phyloP scores from a whole-genome alignment of 30 jellyfish, hydroid and myxozoan species.

The Hydra vulgaris region DNA sequence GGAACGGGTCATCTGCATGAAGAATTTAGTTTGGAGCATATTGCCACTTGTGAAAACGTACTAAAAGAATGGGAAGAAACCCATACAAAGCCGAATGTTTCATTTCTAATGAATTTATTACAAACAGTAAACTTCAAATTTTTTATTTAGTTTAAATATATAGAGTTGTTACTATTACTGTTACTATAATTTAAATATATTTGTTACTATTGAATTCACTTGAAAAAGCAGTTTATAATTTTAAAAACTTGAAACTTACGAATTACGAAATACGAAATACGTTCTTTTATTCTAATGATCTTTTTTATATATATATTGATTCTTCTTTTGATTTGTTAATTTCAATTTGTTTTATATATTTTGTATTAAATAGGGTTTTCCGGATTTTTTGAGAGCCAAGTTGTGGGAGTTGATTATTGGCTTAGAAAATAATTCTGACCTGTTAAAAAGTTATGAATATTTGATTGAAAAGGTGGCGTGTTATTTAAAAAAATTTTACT shows the following conservation, averaged over 20 bases:
- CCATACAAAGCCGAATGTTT: slow-evolving; percentile 49
- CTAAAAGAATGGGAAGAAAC: slow-evolving; percentile 60
- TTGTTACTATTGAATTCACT: too few species aligned
- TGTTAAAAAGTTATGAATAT: slow-evolving; percentile 36
- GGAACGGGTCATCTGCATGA: slow-evolving; percentile 71
- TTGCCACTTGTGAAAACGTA: slow-evolving; percentile 52
- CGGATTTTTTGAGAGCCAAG: slow-evolving; percentile 76
- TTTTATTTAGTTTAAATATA: too few species aligned
- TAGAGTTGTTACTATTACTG: too few species aligned
- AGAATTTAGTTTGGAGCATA: slow-evolving; percentile 54
- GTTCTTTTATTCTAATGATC: too few species aligned
- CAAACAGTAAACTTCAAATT: slow-evolving; percentile 13
- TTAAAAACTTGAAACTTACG: too few species aligned
- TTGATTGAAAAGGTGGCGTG: slow-evolving; percentile 49
- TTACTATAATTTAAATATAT: too few species aligned
- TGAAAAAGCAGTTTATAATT: too few species aligned
- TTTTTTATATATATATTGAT: not conserved
- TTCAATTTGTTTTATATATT: not conserved
- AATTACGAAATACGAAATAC: too few species aligned
- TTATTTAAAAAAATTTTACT: not conserved
- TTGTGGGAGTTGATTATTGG: slow-evolving; percentile 72
- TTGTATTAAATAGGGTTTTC: slow-evolving; percentile 62
- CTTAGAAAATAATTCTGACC: slow-evolving; percentile 44
- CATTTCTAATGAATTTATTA: not conserved
- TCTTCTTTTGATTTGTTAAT: not conserved